Evolutionary conservation across 2,888 invertebrate genomes (phyloP), one percentile per base, ranked within the genome.

Genomic region (Cyrtodaria siliqua): DNA sequence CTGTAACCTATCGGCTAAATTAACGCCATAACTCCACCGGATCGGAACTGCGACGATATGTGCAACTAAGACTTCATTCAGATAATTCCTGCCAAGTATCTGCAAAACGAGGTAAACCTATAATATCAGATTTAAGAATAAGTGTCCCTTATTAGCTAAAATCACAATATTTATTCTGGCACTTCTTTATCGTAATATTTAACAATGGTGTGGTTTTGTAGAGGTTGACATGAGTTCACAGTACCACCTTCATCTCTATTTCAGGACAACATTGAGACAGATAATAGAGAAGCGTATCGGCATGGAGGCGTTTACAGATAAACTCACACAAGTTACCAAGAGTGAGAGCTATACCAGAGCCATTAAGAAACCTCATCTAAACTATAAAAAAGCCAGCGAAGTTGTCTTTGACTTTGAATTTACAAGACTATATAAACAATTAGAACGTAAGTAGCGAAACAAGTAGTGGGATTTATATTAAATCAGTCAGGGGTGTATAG

Each of bases 341-440:
- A 97, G 97, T 91, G 99, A 99, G 93, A 95, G 96, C 49, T 99
- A 99, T 94, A 97, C 96, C 67, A 95, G 96, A 89, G 97, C 99
- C 18, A 96, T 97, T 23, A 99, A 99, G 92, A 97, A 97, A 89
- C 98, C 99, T 0, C 98, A 99, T 93, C 95, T 97, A 33, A 95
- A 96, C 52, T 96, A 96, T 14, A 96, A 96, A 92, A 94, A 95
- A 64, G 94, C 97, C 2, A 94, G 94, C 0, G 98, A 99, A 79
- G 94, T 99, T 20, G 94, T 98, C 64, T 94, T 99, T 49, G 99
- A 99, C 93, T 97, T 97, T 92, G 97, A 98, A 93, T 99, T 99
- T 94, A 98, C 98, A 89, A 95, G 96, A 90, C 94, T 99, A 27
- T 97, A 97, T 92, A 99, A 98, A 85, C 92, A 89, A 61, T 86